phyloP scores from a whole-genome alignment of 2,113 vertebrate species.

The Crotalus helleri region DNA sequence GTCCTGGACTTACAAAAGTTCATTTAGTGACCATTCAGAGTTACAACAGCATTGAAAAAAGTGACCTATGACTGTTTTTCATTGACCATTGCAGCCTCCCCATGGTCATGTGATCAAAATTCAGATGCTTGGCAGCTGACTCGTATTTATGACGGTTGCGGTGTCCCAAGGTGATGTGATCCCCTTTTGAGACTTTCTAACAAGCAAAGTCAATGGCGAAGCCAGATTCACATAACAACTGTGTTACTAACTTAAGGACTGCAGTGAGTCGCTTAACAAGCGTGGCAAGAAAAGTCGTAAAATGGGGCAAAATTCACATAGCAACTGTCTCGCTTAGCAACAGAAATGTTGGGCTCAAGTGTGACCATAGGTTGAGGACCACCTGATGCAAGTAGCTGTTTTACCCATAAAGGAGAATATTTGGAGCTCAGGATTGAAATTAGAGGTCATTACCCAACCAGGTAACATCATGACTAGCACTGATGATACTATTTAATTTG shows the following conservation, averaged over 20 bases:
- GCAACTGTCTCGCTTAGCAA: not conserved
- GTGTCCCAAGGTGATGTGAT: not conserved
- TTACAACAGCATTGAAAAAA: not conserved
- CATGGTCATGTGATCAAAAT: not conserved
- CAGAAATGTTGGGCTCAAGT: not conserved
- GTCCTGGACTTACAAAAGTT: not conserved
- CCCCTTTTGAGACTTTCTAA: not conserved
- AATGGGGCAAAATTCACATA: not conserved
- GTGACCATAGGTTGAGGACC: too few relatives aligned
- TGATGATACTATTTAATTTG: not conserved
- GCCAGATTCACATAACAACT: not conserved
- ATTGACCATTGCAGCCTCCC: not conserved
- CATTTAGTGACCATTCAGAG: too few relatives aligned
- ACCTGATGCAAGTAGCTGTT: not conserved
- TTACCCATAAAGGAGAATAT: not conserved
- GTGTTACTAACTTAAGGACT: not conserved
- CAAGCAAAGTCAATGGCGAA: not conserved
- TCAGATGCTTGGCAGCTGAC: not conserved
- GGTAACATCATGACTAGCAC: not conserved
- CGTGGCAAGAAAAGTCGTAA: not conserved
- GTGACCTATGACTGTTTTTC: not conserved
- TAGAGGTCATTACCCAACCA: not conserved
- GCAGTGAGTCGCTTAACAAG: not conserved
- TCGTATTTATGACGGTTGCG: not conserved
- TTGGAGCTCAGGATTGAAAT: not conserved